Conservation (phyloP, 2,113 vertebrate species). For the Papio anubis region DNA sequence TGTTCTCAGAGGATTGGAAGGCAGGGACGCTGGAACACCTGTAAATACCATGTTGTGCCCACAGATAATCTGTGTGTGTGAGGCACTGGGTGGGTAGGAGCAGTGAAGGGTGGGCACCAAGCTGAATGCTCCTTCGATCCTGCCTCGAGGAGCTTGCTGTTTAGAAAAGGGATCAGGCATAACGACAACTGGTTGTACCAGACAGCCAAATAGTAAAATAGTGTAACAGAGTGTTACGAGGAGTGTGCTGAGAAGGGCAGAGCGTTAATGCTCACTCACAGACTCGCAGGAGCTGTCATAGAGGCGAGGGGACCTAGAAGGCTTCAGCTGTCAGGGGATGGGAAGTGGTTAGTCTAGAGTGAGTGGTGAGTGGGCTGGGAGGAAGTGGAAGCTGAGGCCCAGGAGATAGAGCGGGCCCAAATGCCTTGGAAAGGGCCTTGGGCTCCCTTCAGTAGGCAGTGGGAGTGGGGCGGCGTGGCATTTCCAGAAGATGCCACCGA, state of each 20-base stretch:
- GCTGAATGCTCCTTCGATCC: neutral
- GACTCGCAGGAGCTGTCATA: rapidly evolving
- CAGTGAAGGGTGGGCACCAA: neutral
- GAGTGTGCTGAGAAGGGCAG: neutral
- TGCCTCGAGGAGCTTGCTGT: neutral
- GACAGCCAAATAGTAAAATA: neutral
- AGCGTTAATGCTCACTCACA: neutral
- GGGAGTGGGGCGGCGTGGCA: rapidly evolving
- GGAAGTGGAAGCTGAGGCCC: neutral
- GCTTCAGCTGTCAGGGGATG: neutral
- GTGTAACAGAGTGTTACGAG: neutral
- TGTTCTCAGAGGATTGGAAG: neutral
- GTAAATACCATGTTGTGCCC: neutral
- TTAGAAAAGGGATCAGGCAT: neutral
- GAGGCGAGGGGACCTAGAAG: neutral
- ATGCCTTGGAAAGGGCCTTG: neutral
- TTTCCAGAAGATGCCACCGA: neutral
- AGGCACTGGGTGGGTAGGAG: neutral
- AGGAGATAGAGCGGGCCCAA: neutral
- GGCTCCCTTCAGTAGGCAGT: neutral
- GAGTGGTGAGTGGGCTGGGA: too few relatives aligned
- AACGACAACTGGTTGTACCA: neutral
- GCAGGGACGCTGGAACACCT: neutral
- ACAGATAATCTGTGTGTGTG: too few relatives aligned
- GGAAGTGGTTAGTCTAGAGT: neutral